Base-by-base conservation (phyloP, 2,888 invertebrate species). In the Latheticus oryzae region DNA sequence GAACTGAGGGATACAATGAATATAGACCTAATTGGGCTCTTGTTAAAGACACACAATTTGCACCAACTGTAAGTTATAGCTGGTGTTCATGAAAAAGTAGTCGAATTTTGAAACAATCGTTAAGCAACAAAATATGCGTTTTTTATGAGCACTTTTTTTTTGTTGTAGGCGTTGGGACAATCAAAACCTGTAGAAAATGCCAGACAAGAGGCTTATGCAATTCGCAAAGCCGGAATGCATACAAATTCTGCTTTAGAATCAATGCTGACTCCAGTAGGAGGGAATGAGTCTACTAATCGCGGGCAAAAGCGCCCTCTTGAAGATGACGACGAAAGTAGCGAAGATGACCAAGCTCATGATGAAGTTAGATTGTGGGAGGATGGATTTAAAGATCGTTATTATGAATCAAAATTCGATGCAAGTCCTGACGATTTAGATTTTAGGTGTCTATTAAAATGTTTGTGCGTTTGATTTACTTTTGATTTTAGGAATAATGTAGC, bases 321-420 rank as follows among this genome's bases (percentile, higher is more conserved):
- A 0, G 77, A 79, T 55, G 59, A 70, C 58, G 66, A 76, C 1
- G 76, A 76, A 1, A 62, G 65, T 8, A n/a, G n/a, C n/a, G 88
- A 88, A 0, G 91, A 93, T 43, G 88, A 89, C 26, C 90, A 92
- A 66, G 85, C 87, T 2, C 87, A 90, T 65, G 95, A 96, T 77
- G 93, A 95, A 80, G 95, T 97, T 38, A 84, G 94, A 8, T 82
- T 95, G 3, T 94, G 95, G 93, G 97, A 99, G 80, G 91, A 91
- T 67, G 99, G 99, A 0, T 99, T 97, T 83, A 98, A 98, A 79
- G 95, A 97, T 76, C 85, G 99, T 23, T 99, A 99, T 81, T 98
- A 98, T 76, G 93, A 95, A 80, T 93, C 93, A 45, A 95, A 95
- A 81, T 95, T 95, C 75, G 93, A 93, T 72, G 91, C 94, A 5